phyloP scores from a whole-genome alignment of 2,888 invertebrate species.

The Hyalella azteca region DNA sequence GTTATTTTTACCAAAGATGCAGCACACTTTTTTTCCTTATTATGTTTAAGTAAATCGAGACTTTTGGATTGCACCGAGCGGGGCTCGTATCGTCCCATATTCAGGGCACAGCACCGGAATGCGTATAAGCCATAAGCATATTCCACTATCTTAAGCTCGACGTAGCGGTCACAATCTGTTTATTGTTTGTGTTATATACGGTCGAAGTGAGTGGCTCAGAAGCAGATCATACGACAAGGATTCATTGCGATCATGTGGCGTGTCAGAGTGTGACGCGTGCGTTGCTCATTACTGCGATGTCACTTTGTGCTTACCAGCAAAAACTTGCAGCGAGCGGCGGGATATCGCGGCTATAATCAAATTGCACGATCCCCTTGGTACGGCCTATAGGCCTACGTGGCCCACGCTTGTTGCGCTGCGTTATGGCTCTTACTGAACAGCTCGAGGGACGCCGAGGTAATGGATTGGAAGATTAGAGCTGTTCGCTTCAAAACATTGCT shows the following conservation, averaged over 20 bases:
- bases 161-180: no score
- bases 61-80: no score
- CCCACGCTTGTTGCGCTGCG: slow-evolving; percentile 34
- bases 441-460: slow-evolving; percentile 26
- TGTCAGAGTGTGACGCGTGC: background rate
- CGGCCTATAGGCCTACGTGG: slow-evolving; percentile 28
- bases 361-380: slow-evolving; percentile 33
- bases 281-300: background rate
- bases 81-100: no score
- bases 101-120: no score
- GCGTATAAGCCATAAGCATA: no score
- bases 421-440: slow-evolving; percentile 27
- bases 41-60: no score
- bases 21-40: no score
- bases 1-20: no score
- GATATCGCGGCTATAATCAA: slow-evolving; percentile 35
- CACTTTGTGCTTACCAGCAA: slow-evolving; percentile 28
- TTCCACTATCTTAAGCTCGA: no score
- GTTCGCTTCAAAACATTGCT: slow-evolving; percentile 35
- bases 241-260: background rate
- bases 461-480: slow-evolving; percentile 36
- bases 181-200: no score
- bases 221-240: no score
- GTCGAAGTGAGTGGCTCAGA: no score
- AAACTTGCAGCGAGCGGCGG: slow-evolving; percentile 23